Base-by-base conservation (phyloP, 2,888 invertebrate genomes). In the Teleogryllus oceanicus region DNA sequence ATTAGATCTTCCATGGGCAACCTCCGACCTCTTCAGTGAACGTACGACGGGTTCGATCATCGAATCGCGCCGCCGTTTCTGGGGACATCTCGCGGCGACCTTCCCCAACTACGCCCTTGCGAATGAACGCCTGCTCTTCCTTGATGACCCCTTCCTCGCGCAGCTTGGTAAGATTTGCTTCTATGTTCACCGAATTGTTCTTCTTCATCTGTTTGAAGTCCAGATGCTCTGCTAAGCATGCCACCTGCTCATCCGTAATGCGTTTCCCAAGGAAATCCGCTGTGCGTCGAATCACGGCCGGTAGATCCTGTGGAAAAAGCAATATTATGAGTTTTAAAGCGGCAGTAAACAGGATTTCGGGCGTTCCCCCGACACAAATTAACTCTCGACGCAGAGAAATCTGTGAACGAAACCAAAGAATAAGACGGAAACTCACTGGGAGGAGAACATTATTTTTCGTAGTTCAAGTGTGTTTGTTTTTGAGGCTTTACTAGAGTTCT, bases 191-290 rank as follows among this genome's bases (percentile, higher is more conserved):
- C 74, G 86, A 86, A 18, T 87, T 86, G 84, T 90, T 90, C 11
- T 85, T 84, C 83, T 88, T 89, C 90, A 91, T 90, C 78, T 85
- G 86, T 21, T 86, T 84, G 85, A 91, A 90, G 80, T 87, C 87
- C 82, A 89, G 87, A 84, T 89, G 89, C 3, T 87, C 83, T 2
- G 84, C 85, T 49, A 90, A 85, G 2, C 82, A 82, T 10, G 84
- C 82, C n/a, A 89, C 83, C 82, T 89, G 85, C 20, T 86, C 85
- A 10, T 86, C 86, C 2, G 85, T 84, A 50, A 87, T 84, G 83
- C 80, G 77, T 80, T 86, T 86, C 3, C 86, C 87, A 77, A 89
- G 84, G 83, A 90, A 90, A 2, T 83, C 81, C 1, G 88, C 87
- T 49, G 90, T 86, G 80, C 85, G 86, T 75, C 85, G 83, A 18